Evolutionary conservation across 1,140 invertebrate genomes (phyloP).

Genomic region (Lasioglossum baleicum): DNA sequence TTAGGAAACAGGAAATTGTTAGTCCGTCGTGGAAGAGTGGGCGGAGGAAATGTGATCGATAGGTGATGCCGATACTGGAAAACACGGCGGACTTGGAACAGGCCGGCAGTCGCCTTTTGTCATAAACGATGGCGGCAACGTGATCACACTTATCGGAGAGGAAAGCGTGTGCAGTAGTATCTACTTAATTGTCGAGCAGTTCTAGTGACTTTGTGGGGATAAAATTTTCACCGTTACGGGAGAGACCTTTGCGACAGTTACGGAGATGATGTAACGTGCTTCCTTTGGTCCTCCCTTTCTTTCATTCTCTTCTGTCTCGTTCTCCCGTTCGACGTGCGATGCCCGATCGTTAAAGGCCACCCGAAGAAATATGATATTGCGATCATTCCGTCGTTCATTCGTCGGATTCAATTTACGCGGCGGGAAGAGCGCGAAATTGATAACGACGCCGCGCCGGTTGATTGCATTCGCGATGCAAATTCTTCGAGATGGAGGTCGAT

Average conservation of each 20-base stretch:
- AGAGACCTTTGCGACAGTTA: too few relatives aligned
- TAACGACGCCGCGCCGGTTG: conserved; percentile 15
- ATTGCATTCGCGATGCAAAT: background rate
- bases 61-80: conserved; percentile 66
- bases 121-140: conserved; percentile 40
- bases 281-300: background rate
- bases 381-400: conserved; percentile 15
- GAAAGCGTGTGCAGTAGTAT: too few relatives aligned
- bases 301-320: background rate
- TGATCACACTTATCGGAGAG: conserved; percentile 14
- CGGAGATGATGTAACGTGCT: conserved; percentile 27
- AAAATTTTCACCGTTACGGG: too few relatives aligned
- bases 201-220: too few relatives aligned
- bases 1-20: conserved; percentile 79
- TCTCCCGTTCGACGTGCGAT: background rate
- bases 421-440: conserved; percentile 20
- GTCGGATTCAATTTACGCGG: conserved; percentile 33
- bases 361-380: conserved; percentile 42
- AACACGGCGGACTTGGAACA: conserved; percentile 29
- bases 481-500: background rate
- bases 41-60: conserved; percentile 72
- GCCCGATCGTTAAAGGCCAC: conserved; percentile 23
- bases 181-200: too few relatives aligned
- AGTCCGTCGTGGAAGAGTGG: conserved; percentile 66
- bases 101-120: background rate